phyloP scores from a whole-genome alignment of 2,888 invertebrate genomes.

The Rhabditophanes sp. region DNA sequence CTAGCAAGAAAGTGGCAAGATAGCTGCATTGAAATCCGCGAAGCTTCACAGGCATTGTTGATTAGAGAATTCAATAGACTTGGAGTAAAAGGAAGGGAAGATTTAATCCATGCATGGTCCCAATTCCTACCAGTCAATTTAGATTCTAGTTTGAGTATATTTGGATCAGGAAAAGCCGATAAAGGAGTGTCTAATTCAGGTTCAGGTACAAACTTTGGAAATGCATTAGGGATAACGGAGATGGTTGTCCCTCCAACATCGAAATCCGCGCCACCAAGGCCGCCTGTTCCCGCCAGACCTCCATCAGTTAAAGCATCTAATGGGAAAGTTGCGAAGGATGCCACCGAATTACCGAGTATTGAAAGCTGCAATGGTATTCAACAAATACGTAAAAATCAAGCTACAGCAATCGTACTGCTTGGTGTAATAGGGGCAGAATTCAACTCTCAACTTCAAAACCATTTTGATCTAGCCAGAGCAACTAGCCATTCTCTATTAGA shows the following conservation, averaged over 20 bases:
- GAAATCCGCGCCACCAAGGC: slow-evolving; percentile 7
- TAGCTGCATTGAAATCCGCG: slow-evolving; percentile 81
- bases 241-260: slow-evolving; percentile 16
- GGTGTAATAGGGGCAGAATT: slow-evolving; percentile 97
- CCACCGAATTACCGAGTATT: neutral
- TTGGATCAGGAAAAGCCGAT: slow-evolving; percentile 25
- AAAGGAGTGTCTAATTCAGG: too few species aligned
- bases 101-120: slow-evolving; percentile 84
- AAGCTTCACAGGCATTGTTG: slow-evolving; percentile 84
- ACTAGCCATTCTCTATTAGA: slow-evolving; percentile 69
- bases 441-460: slow-evolving; percentile 66
- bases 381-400: slow-evolving; percentile 69
- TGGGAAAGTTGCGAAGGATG: neutral
- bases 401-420: slow-evolving; percentile 82
- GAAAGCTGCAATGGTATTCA: slow-evolving; percentile 9
- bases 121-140: slow-evolving; percentile 67
- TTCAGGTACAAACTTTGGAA: slow-evolving; percentile 2
- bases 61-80: slow-evolving; percentile 76
- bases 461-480: slow-evolving; percentile 33
- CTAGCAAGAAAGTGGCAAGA: slow-evolving; percentile 96
- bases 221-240: neutral
- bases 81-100: slow-evolving; percentile 67
- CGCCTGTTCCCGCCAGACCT: neutral
- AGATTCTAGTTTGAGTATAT: slow-evolving; percentile 46
- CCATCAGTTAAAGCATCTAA: neutral